A percentile compares a stretch with the other conserved stretches of the same genome.
phyloP scores from a whole-genome alignment of 2,113 vertebrate genomes.

The zebrafish (Danio rerio) region GRCz12tu NC_133199.1:16530001-16530500 shows the following conservation, averaged over 20 bases:
- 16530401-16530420: slow-evolving; percentile 98
- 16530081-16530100: neutral
- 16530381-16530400: slow-evolving; percentile 98
- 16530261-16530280: slow-evolving; percentile 99
- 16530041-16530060: neutral
- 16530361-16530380: slow-evolving; percentile 94
- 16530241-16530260: slow-evolving; percentile 97
- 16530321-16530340: slow-evolving; percentile 97
- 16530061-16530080: neutral
- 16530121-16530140: neutral
- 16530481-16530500: slow-evolving; percentile 15
- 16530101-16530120: neutral
- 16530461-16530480: slow-evolving; percentile 31
- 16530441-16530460: slow-evolving; percentile 4
- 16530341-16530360: slow-evolving; percentile 98
- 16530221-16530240: slow-evolving; percentile 92
- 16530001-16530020: neutral
- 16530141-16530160: neutral
- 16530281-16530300: slow-evolving; percentile 99
- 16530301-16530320: slow-evolving; percentile 99
- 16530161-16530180: neutral
- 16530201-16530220: neutral
- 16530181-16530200: neutral
- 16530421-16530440: slow-evolving; percentile 30
- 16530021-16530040: neutral